phyloP scores from a whole-genome alignment of 2,888 invertebrate species.

The Apocheima hispidaria region DNA sequence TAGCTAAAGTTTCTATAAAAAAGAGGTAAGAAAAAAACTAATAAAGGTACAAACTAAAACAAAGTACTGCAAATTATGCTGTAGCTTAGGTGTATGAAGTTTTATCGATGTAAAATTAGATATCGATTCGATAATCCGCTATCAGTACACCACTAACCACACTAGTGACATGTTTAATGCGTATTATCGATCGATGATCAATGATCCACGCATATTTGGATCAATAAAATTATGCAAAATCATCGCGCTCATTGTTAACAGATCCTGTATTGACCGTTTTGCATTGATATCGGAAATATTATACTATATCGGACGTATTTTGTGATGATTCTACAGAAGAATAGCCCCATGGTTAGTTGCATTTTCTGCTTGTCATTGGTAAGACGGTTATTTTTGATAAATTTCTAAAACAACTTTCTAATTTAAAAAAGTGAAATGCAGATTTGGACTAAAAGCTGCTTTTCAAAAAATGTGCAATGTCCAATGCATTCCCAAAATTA shows the following conservation, averaged over 20 bases:
- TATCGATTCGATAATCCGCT: slow-evolving; percentile 18
- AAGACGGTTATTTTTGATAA: slow-evolving; percentile 51
- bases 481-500: too few species aligned
- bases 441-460: too few species aligned
- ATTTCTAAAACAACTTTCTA: too few species aligned
- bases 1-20: too few species aligned
- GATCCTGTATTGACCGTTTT: slow-evolving; percentile 71
- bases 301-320: too few species aligned
- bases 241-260: slow-evolving; percentile 71
- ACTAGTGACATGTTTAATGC: slow-evolving; percentile 70
- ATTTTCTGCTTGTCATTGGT: slow-evolving; percentile 49
- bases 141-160: slow-evolving; percentile 54
- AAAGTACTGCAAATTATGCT: too few species aligned
- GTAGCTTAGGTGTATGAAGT: too few species aligned
- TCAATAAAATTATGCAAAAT: slow-evolving; percentile 85
- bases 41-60: too few species aligned
- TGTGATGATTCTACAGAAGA: slow-evolving; percentile 39
- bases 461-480: too few species aligned
- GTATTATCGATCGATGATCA: slow-evolving; percentile 81
- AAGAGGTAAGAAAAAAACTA: too few species aligned
- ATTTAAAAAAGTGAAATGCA: too few species aligned
- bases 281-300: slow-evolving; percentile 59
- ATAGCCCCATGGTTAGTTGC: slow-evolving; percentile 40
- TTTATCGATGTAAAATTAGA: slow-evolving; percentile 11
- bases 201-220: slow-evolving; percentile 82